Base-by-base conservation (phyloP, 2,113 vertebrate genomes). In the Ginglymostoma cirratum region DNA sequence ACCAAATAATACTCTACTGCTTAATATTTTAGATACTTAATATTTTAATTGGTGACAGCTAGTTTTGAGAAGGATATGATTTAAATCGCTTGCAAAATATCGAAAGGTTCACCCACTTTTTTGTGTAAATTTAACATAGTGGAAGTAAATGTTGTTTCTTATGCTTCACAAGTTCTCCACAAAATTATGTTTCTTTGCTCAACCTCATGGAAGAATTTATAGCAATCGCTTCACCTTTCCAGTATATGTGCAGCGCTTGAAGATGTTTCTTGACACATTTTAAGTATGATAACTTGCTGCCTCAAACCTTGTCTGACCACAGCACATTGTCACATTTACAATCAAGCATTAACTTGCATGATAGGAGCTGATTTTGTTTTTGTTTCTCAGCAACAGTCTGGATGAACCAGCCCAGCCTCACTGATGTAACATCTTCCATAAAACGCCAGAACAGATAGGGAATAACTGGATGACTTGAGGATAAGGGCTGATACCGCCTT, bases 281-380 rank as follows among this genome's bases (percentile, higher is more conserved):
- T 76, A 95, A 76, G 70, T 34, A 3, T 52, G 93, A 95, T 72
- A 95, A 95, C 72, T 52, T 19, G 67, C 67, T 72, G 45, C 94
- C 69, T 95, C 42, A 52, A 95, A 72, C 94, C 69, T 72, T 72
- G 55, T 24, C 87, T 90, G 69, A 72, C 94, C 42, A 76, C 38
- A 48, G 38, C 19, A 30, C 66, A 42, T 5, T 76, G 52, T 52
- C 17, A 34, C 10, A 95, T 72, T 72, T 48, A 38, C 21, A 48
- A 27, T 72, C 94, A 95, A 72, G 94, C 27, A 34, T 42, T 14
- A 95, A 72, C 94, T 95, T 95, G 94, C 69, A 95, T 72, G 67
- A 95, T 72, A 67, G 94, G 94, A 95, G 52, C 42, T 95, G 94
- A 95, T 76, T 72, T 52, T 42, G 27, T 95, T 72, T 69, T 72